phyloP scores from a whole-genome alignment of 2,797 vertebrate species.

The Lycodopsis pacificus region DNA sequence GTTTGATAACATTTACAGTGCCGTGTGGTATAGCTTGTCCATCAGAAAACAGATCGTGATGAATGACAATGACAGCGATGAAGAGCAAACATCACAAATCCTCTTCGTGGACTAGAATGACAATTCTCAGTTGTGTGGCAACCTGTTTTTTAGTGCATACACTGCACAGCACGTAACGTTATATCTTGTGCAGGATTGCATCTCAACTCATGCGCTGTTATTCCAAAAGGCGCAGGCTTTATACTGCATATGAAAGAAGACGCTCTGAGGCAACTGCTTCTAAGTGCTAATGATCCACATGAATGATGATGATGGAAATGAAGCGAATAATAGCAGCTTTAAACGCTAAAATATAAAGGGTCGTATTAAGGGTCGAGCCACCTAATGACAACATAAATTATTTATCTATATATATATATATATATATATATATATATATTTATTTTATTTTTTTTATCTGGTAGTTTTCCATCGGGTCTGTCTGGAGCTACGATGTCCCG shows the following conservation, averaged over 20 bases:
- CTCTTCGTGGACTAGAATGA: conserved; percentile 31
- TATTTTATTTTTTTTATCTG: neutral
- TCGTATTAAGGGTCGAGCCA: neutral
- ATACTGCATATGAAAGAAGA: neutral
- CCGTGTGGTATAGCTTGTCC: neutral
- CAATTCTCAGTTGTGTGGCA: conserved; percentile 37
- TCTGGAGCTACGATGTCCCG: conserved; percentile 31
- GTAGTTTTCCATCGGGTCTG: conserved; percentile 36
- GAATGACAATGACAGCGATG: neutral
- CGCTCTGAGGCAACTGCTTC: conserved; percentile 4
- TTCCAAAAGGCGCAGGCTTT: no score
- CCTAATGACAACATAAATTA: neutral
- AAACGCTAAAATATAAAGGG: conserved; percentile 1
- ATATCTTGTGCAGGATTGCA: neutral
- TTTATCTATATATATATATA: neutral
- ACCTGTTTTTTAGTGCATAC: neutral
- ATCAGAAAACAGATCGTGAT: neutral
- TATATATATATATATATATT: no score
- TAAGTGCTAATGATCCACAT: conserved; percentile 10
- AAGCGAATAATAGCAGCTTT: conserved; percentile 11
- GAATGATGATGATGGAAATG: conserved; percentile 29
- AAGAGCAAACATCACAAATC: neutral
- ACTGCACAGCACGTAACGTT: neutral
- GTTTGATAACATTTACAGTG: neutral
- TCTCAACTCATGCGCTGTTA: neutral